These are phyloP conservation scores for Tamandua tetradactyla DNA, from an alignment of 2,797 vertebrate species.

Conservation along the genomic window DNA sequence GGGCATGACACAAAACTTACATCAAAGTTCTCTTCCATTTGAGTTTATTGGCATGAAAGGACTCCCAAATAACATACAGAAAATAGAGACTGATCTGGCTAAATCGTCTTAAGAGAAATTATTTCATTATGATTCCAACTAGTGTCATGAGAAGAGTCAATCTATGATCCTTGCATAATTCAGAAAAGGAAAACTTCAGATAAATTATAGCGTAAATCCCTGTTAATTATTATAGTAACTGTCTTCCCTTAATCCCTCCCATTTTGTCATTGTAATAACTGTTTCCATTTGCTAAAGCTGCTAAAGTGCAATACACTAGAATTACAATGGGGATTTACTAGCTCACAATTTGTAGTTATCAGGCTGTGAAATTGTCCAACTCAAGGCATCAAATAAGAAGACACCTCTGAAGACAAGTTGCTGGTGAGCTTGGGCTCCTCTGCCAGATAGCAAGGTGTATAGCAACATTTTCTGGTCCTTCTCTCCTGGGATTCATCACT, in stretches of 20 bases:
- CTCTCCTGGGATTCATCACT: no score
- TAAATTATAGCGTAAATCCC: not conserved
- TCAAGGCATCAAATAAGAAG: no score
- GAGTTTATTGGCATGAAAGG: not conserved
- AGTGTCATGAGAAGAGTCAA: not conserved
- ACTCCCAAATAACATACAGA: not conserved
- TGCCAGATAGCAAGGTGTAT: no score
- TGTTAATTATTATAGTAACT: not conserved
- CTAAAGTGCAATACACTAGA: no score
- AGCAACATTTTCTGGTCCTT: no score
- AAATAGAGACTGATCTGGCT: not conserved
- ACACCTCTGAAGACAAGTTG: not conserved
- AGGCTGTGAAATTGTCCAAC: no score
- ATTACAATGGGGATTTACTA: no score
- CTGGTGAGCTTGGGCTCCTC: not conserved
- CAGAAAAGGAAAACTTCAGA: not conserved
- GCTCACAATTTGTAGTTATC: no score
- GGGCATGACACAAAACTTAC: not conserved
- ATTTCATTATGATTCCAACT: not conserved
- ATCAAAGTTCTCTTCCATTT: not conserved
- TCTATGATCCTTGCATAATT: not conserved
- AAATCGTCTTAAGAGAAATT: not conserved
- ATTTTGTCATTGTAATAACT: not conserved
- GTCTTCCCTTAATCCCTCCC: not conserved
- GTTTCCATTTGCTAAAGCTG: no score